Evolutionary conservation across 2,888 invertebrate genomes (phyloP).

Genomic region (Tupiocoris notatus): DNA sequence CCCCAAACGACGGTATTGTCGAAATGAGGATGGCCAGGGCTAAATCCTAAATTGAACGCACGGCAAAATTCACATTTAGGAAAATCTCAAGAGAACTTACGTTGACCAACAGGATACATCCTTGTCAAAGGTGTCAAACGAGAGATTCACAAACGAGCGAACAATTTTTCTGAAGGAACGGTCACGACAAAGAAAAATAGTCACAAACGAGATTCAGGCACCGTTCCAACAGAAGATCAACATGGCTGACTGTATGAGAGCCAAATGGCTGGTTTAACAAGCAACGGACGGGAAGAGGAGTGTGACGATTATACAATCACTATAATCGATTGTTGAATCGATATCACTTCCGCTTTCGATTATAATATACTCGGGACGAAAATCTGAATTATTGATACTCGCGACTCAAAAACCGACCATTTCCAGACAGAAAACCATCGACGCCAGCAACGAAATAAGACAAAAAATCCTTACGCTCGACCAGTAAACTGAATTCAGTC

Average conservation of each 20-base stretch:
- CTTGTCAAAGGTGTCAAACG: slow-evolving; percentile 49
- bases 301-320: not conserved
- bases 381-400: no score
- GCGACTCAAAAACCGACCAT: no score
- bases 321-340: not conserved
- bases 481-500: no score
- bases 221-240: slow-evolving; percentile 45
- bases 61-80: no score
- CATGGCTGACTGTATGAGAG: slow-evolving; percentile 47
- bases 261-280: not conserved
- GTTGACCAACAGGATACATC: slow-evolving; percentile 69
- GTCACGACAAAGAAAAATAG: not conserved
- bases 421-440: no score
- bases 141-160: not conserved
- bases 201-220: slow-evolving; percentile 9
- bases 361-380: no score
- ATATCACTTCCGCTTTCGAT: no score
- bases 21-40: not conserved
- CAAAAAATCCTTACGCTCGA: no score
- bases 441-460: no score
- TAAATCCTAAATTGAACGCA: no score
- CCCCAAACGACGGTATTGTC: not conserved
- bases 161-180: not conserved
- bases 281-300: not conserved
- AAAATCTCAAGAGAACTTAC: slow-evolving; percentile 61